phyloP scores from a whole-genome alignment of 1,140 invertebrate species.

The Tribolium madens region DNA sequence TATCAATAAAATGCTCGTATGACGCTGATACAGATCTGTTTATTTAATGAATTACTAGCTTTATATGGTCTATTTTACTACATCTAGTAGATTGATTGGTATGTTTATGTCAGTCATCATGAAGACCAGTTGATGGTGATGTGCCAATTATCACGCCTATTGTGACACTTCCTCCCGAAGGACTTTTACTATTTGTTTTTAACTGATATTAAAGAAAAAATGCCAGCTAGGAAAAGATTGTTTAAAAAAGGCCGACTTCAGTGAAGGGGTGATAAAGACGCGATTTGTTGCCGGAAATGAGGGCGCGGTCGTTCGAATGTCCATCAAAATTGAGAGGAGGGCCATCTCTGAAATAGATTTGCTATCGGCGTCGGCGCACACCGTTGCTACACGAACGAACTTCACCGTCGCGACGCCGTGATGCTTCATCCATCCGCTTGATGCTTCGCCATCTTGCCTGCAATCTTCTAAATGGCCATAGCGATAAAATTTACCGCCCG shows the following conservation, averaged over 20 bases:
- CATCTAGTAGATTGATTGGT: slow-evolving; percentile 15
- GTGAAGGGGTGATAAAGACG: slow-evolving; percentile 57
- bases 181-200: background rate
- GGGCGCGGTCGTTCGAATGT: slow-evolving; percentile 65
- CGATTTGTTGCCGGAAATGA: slow-evolving; percentile 63
- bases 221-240: background rate
- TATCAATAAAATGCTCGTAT: background rate
- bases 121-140: slow-evolving; percentile 25
- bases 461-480: slow-evolving; percentile 64
- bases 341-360: slow-evolving; percentile 61
- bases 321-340: slow-evolving; percentile 66
- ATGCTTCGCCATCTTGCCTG: slow-evolving; percentile 61
- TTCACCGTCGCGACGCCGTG: slow-evolving; percentile 59
- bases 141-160: slow-evolving; percentile 15
- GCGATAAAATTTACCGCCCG: slow-evolving; percentile 61
- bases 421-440: slow-evolving; percentile 35
- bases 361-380: slow-evolving; percentile 58
- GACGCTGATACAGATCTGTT: slow-evolving; percentile 2
- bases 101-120: slow-evolving; percentile 22
- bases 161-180: slow-evolving; percentile 20
- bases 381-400: slow-evolving; percentile 39
- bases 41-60: slow-evolving; percentile 21
- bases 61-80: slow-evolving; percentile 26
- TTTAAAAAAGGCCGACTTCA: slow-evolving; percentile 13
- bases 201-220: background rate